Evolutionary conservation across 2,797 vertebrate genomes (phyloP), one percentile per base, ranked within the genome.

Genomic region (Chiloscyllium punctatum): DNA sequence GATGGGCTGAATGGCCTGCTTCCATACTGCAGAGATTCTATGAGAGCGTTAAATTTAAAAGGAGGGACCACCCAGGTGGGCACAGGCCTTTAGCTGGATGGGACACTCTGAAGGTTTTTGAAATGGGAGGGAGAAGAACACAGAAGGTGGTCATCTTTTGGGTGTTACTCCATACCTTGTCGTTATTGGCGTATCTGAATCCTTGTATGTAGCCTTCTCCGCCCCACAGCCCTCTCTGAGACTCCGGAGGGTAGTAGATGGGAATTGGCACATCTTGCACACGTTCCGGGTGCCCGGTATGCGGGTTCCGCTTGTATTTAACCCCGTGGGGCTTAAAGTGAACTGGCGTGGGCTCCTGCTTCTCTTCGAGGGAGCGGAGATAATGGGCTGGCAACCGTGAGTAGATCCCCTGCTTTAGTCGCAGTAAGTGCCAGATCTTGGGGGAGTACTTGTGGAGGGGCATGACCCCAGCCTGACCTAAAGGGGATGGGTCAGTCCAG

Each of bases 141-240:
- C 48, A 3, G 53, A 5, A 57, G 48, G 48, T 16, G 16, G 7
- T 18, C 27, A 51, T 21, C 7, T 1, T 51, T 33, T 37, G 33
- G 95, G 48, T 27, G 37, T 21, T 6, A n/a, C 27, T 0, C 82
- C 97, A 97, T 96, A 99, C 99, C 98, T 99, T 99, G 96, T 99
- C 98, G 79, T 98, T 97, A 33, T 98, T 97, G 90, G 98, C 97
- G 0, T 99, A 99, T 96, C 98, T 98, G 96, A 95, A 98, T 71
- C 99, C 99, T 0, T 82, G 84, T 94, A 99, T 95, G 98, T 98
- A 98, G 1, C 99, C 99, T 96, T 99, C 99, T 30, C 99, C 99
- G 2, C 98, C 99, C 99, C 99, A 99, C 42, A 99, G 98, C 16
- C 99, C 98, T 0, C 96, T 79, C 96, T 99, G 97, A 9, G 98